phyloP scores from a whole-genome alignment of 2,888 invertebrate species.

The Polylopha cassiicola region DNA sequence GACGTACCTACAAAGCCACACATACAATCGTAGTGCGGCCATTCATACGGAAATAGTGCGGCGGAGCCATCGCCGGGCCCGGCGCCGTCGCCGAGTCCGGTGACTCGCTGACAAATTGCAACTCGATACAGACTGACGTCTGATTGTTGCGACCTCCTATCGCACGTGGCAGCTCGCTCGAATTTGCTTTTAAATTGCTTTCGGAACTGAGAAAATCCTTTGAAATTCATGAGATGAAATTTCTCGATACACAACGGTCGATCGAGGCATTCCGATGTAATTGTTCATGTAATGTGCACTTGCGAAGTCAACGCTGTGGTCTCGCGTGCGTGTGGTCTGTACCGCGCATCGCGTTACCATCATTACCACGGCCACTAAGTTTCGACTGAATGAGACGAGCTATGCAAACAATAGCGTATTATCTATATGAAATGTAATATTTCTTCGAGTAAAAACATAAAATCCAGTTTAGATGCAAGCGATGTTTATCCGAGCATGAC shows the following conservation, averaged over 20 bases:
- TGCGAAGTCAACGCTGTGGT: slow-evolving; percentile 27
- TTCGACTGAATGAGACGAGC: too few relatives aligned
- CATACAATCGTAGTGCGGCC: slow-evolving; percentile 33
- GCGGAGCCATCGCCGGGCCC: slow-evolving; percentile 23
- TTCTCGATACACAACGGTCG: slow-evolving; percentile 14
- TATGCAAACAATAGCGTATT: too few relatives aligned
- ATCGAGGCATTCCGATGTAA: slow-evolving; percentile 33
- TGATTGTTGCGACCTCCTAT: slow-evolving; percentile 10
- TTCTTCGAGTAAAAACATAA: too few relatives aligned
- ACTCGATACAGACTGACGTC: slow-evolving; percentile 23
- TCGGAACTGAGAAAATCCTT: slow-evolving; percentile 8
- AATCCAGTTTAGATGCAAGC: too few relatives aligned
- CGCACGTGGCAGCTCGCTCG: neutral
- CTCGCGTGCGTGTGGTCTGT: too few relatives aligned
- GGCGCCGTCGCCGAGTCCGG: slow-evolving; percentile 17
- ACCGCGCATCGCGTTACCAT: too few relatives aligned
- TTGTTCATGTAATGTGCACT: slow-evolving; percentile 44
- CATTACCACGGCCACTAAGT: too few relatives aligned
- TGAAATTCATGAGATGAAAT: too few relatives aligned
- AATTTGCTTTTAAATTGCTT: slow-evolving; percentile 18
- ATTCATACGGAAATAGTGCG: slow-evolving; percentile 59
- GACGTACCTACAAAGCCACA: slow-evolving; percentile 28
- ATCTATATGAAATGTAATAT: too few relatives aligned
- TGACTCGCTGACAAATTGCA: slow-evolving; percentile 34
- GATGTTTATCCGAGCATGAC: slow-evolving; percentile 37